Base-by-base conservation (phyloP, 2,888 invertebrate species). In the Thera britannica region DNA sequence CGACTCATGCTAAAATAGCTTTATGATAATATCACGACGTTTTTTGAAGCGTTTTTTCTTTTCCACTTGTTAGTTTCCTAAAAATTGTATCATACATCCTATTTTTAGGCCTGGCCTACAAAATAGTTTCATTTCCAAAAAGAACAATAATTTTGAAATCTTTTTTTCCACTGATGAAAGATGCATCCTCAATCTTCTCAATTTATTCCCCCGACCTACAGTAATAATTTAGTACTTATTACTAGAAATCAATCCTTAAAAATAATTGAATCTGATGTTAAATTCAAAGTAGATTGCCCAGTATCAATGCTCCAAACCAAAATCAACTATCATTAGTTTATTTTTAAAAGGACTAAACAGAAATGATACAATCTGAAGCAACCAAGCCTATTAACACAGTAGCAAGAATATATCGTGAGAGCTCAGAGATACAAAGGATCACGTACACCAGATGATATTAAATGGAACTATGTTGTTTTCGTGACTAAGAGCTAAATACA, bases 371-470 rank as follows among this genome's bases (percentile, higher is more conserved):
- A 62, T 62, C 70, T 67, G 35, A 58, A 65, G 64, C 62, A 65
- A 64, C 69, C 62, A 68, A 62, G 72, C 65, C 72, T 72, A 69
- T 71, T 69, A 72, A 72, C 70, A 74, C 65, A 54, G 63, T 68
- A 71, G 67, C 71, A 61, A 51, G 70, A 68, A 70, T 70, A 70
- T 72, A 70, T 69, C 58, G 58, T 58, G 67, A 73, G 68, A 72
- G 69, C 70, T 69, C 61, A 9, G 61, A 72, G 70, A 70, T 68
- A 66, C 71, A 69, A 68, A 73, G 68, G 70, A 73, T 75, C 75
- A 92, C 92, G 93, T 91, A 84, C 84, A 77, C 82, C 75, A 81
- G 83, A 91, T 91, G 86, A 85, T 87, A 88, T 83, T 84, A 85
- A 87, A 83, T 85, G 84, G 84, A 83, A 85, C 84, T 85, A 89